Evolutionary conservation across 2,888 invertebrate genomes (phyloP).

Genomic region (Acheta domesticus): DNA sequence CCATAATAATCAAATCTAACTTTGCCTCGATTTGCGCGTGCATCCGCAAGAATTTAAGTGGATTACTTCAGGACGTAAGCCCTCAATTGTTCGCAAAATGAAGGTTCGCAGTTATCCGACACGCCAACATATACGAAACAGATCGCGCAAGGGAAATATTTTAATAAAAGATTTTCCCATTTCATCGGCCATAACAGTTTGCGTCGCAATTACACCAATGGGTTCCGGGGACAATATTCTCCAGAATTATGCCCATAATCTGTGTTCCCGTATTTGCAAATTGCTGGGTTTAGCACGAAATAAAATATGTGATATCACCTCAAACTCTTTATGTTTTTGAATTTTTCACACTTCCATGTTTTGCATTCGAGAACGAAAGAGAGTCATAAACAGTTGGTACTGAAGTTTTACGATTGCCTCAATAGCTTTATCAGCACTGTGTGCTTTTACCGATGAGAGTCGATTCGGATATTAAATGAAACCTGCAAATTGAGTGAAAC

Average conservation of each 20-base stretch:
- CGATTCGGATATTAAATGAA: too few relatives aligned
- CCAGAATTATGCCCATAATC: not conserved
- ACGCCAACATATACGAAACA: not conserved
- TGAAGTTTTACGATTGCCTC: too few relatives aligned
- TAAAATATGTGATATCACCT: too few relatives aligned
- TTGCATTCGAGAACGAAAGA: too few relatives aligned
- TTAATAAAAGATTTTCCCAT: not conserved
- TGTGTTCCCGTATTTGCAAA: not conserved
- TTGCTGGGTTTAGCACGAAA: too few relatives aligned
- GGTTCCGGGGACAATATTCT: not conserved
- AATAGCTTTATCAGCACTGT: too few relatives aligned
- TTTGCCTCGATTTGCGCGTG: not conserved
- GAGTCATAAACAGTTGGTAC: too few relatives aligned
- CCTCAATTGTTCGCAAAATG: not conserved
- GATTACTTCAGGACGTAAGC: not conserved
- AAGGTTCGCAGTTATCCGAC: slow-evolving; percentile 1
- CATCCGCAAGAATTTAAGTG: not conserved
- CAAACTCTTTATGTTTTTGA: too few relatives aligned
- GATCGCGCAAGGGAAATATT: not conserved
- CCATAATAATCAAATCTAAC: not conserved
- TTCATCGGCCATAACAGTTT: not conserved
- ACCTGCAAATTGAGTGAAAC: too few relatives aligned
- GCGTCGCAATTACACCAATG: not conserved
- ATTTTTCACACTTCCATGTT: too few relatives aligned
- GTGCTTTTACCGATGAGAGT: too few relatives aligned